Conservation (phyloP, 2,888 invertebrate species). For the Macrosiphum euphorbiae region DNA sequence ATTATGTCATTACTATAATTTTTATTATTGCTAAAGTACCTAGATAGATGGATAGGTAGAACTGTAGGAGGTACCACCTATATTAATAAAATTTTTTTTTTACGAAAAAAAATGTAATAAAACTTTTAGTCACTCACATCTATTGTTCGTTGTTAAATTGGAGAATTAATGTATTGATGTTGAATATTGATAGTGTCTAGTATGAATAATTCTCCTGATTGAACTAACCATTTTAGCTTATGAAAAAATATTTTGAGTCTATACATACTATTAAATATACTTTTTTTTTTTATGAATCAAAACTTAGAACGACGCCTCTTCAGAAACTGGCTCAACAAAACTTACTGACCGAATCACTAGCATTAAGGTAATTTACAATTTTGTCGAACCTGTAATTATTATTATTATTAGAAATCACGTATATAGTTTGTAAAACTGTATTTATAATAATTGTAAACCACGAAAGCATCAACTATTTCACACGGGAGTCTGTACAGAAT, state of each 20-base stretch:
- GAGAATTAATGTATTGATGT: not conserved
- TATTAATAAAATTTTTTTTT: not conserved
- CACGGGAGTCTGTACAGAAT: not conserved
- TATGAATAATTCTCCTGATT: not conserved
- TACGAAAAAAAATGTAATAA: not conserved
- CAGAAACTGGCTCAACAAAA: conserved; percentile 41
- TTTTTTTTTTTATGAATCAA: not conserved
- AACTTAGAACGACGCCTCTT: conserved; percentile 47
- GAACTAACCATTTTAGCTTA: not conserved
- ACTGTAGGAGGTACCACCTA: not conserved
- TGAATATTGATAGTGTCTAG: not conserved
- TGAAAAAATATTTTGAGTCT: not conserved
- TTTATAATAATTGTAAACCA: not conserved
- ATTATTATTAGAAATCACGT: conserved; percentile 9
- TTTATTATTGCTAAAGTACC: not conserved
- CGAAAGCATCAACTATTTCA: conserved; percentile 2
- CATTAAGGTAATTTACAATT: conserved; percentile 47
- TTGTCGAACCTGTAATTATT: conserved; percentile 47
- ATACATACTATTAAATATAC: not conserved
- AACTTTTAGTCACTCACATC: not conserved
- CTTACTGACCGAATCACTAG: conserved; percentile 52
- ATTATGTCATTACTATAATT: not conserved
- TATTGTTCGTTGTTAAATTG: not conserved
- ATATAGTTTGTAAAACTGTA: not conserved
- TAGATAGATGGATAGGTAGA: not conserved